Base-by-base conservation (phyloP, 1,140 invertebrate genomes). In the Anagrus nilaparvatae region DNA sequence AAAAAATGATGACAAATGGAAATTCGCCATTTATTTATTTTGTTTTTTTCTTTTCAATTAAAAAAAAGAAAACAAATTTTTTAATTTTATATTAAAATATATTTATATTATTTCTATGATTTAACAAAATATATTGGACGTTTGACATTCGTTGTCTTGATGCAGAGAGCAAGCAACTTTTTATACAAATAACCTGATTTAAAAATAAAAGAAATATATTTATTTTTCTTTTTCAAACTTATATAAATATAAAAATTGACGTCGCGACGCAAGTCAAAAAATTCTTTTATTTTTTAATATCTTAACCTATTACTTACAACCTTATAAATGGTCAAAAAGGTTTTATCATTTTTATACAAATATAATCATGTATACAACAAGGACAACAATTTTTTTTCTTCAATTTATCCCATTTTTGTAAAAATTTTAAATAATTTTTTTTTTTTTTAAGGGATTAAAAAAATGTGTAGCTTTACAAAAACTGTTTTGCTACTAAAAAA, bases 131-230 rank as follows among this genome's bases (percentile, higher is more conserved):
- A n/a, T n/a, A n/a, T n/a, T n/a, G n/a, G n/a, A n/a, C n/a, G n/a
- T n/a, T n/a, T n/a, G n/a, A n/a, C n/a, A n/a, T n/a, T n/a, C n/a
- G n/a, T n/a, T n/a, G n/a, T n/a, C n/a, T n/a, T n/a, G n/a, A n/a
- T n/a, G n/a, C n/a, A n/a, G n/a, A n/a, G n/a, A n/a, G 27, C 43
- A 36, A 46, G 33, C 46, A 31, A 20, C 45, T 43, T 39, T 49
- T 40, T 46, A 35, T 17, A 47, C 32, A 33, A 33, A 44, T 40
- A 17, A 19, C 43, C 24, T 51, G n/a, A 18, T 37, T 9, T 23
- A 38, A 38, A 38, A 3, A 36, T 19, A 13, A 23, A 29, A 28
- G 17, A 38, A 6, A 8, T n/a, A 38, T 12, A 14, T 14, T 9
- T n/a, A 13, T 31, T 12, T 13, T 17, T 25, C 21, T 12, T 25